Evolutionary conservation across 2,797 vertebrate genomes (phyloP), one percentile per base, ranked within the genome.

Genomic region (Sebastiscus tertius): DNA sequence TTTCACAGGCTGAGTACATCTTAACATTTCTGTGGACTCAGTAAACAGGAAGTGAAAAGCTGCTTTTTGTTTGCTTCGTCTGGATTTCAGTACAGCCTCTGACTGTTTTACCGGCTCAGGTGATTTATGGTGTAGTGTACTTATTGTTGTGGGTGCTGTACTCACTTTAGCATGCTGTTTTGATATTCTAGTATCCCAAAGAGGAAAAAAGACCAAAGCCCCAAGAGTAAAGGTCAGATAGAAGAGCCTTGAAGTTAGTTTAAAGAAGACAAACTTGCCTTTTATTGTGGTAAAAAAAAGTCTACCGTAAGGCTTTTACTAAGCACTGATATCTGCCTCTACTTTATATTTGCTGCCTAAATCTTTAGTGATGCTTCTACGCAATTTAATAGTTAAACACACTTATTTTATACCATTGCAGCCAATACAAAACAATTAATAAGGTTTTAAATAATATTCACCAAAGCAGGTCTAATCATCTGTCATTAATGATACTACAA

Each of bases 1-100:
- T 22, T 64, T 64, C 7, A 56, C n/a, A 67, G 69, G 39, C 24
- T 54, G 39, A 74, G 49, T 10, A 56, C 58, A 68, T 59, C 56
- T 67, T 34, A 63, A 64, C 33, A 64, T 72, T 60, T 84, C 18
- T 79, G 62, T 80, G 46, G 36, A 55, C 42, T 75, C 34, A 36
- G 33, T 64, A 46, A 74, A 82, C 11, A 52, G 33, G 64, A 85
- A 79, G 34, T 71, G 60, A 78, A 87, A 77, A 75, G 82, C 64
- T 69, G n/a, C 56, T 67, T 80, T 81, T 81, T 78, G 58, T 77
- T 85, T 75, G 75, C 76, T 80, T 79, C 52, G 36, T 82, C 14
- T 0, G 42, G 39, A 74, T 80, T 88, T 76, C 52, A 82, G 72
- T n/a, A 22, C 70, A 83, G 60, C n/a, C 54, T 76, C 42, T 27